phyloP scores from a whole-genome alignment of 2,888 invertebrate genomes.

The Exocentrus adspersus region DNA sequence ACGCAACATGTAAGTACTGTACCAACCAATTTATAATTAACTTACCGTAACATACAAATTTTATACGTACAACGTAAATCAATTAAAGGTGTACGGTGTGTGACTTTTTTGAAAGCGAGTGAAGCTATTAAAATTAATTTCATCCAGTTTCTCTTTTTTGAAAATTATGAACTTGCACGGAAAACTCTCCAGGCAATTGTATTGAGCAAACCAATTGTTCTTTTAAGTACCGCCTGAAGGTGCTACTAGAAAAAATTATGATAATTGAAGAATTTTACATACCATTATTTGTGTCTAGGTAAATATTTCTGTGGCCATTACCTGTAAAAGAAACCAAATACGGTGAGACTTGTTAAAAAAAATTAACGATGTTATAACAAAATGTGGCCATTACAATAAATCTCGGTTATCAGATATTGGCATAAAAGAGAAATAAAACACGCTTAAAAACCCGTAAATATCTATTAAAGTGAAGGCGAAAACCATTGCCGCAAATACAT shows the following conservation, averaged over 20 bases:
- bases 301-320: neutral
- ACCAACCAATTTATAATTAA: slow-evolving; percentile 15
- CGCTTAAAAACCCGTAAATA: slow-evolving; percentile 6
- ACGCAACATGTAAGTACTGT: neutral
- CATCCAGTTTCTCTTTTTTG: slow-evolving; percentile 39
- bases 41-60: slow-evolving; percentile 13
- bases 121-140: slow-evolving; percentile 32
- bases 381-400: neutral
- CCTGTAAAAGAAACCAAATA: slow-evolving; percentile 7
- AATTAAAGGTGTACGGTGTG: neutral
- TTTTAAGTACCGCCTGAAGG: no score
- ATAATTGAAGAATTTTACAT: no score
- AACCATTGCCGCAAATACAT: neutral
- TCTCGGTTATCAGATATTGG: neutral
- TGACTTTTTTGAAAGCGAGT: slow-evolving; percentile 35
- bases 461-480: neutral
- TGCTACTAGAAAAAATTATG: no score
- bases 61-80: slow-evolving; percentile 14
- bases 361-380: no score
- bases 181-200: neutral
- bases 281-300: no score
- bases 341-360: neutral
- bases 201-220: neutral
- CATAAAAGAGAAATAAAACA: slow-evolving; percentile 7
- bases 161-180: slow-evolving; percentile 30